Base-by-base conservation (phyloP, 2,797 vertebrate genomes). In the Eidolon dupreanum region DNA sequence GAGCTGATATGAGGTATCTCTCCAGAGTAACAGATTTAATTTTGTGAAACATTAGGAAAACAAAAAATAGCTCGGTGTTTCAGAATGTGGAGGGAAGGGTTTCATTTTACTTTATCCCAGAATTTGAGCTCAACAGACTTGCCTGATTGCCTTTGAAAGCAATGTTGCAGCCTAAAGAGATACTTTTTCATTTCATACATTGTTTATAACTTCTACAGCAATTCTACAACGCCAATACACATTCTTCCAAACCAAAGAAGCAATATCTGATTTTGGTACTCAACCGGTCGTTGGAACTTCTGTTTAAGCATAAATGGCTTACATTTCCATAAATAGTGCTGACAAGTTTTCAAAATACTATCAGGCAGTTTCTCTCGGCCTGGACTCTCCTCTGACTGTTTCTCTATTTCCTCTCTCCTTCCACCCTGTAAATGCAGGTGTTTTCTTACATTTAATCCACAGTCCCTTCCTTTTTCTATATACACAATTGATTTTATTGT, bases 31-130 rank as follows among this genome's bases (percentile, higher is more conserved):
- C 28, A 89, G 90, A 79, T 77, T 88, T 24, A 84, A 81, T 88
- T 84, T 79, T 88, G 31, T 75, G 65, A 91, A 93, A 90, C 46
- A 90, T 85, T 84, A 70, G 8, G 33, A 91, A 90, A 94, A 75
- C 24, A 66, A 71, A 31, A 84, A 87, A 68, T 11, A 61, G 79
- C 55, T 83, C 24, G n/a, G 1, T 55, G 33, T 61, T 94, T 97
- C 61, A 75, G 33, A 94, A 87, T 38, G 31, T 82, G 20, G 26
- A 81, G 13, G 5, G 9, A 92, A 96, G 31, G 53, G 15, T 22
- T 93, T 89, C 55, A 43, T 82, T 94, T 78, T 78, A 68, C 63
- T 89, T 78, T 10, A 78, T 71, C 46, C 59, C 65, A 59, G 33
- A 31, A 16, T 89, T 91, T 93, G 59, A 66, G 63, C 51, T 94